phyloP scores from a whole-genome alignment of 2,888 invertebrate genomes.

The Mactromeris polynyma region DNA sequence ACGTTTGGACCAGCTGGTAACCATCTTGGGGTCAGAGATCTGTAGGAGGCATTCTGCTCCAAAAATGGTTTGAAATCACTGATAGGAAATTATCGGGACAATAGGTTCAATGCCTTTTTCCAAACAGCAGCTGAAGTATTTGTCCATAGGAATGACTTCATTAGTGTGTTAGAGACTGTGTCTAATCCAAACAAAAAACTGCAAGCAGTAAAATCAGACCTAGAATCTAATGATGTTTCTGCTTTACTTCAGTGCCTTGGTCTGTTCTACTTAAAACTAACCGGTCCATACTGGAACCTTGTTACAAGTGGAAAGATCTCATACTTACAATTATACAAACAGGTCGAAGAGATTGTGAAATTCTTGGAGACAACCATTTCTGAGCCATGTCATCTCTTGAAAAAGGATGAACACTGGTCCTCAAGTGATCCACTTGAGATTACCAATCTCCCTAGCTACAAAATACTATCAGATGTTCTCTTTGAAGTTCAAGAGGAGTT shows the following conservation, averaged over 20 bases:
- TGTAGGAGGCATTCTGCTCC: slow-evolving; percentile 58
- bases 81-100: slow-evolving; percentile 65
- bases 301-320: neutral
- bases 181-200: slow-evolving; percentile 29
- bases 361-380: neutral
- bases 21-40: slow-evolving; percentile 51
- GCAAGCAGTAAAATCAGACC: slow-evolving; percentile 29
- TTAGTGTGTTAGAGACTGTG: slow-evolving; percentile 35
- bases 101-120: too few species aligned
- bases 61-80: slow-evolving; percentile 55
- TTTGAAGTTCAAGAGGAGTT: neutral
- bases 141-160: slow-evolving; percentile 25
- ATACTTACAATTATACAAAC: slow-evolving; percentile 17
- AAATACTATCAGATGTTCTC: neutral
- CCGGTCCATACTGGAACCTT: too few species aligned
- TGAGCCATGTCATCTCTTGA: neutral
- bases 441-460: neutral
- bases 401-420: neutral
- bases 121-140: slow-evolving; percentile 40
- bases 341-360: neutral
- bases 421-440: neutral
- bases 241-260: slow-evolving; percentile 28
- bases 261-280: slow-evolving; percentile 30
- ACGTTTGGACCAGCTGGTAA: slow-evolving; percentile 61
- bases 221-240: slow-evolving; percentile 6